Percentiles rank a stretch among this genome's conserved stretches.
Evolutionary conservation across 2,888 invertebrate species (phyloP).

Genomic region (Hydriomena furcata): DNA sequence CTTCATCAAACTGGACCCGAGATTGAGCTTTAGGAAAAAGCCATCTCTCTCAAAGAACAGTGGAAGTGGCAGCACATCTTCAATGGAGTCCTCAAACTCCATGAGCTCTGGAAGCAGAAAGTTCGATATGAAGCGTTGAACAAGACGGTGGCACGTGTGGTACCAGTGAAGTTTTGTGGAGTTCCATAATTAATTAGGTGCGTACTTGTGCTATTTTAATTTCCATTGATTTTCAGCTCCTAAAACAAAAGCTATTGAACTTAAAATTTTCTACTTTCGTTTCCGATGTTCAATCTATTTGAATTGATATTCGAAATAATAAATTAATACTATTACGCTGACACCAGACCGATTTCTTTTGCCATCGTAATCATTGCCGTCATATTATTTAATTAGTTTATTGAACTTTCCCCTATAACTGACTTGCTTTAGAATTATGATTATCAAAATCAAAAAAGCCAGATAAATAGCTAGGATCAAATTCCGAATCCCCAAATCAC

Average conservation of each 20-base stretch:
- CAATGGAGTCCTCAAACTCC: constrained; percentile 54
- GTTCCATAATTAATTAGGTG: constrained; percentile 58
- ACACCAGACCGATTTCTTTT: too few relatives aligned
- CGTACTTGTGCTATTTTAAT: constrained; percentile 39
- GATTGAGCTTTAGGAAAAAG: constrained; percentile 68
- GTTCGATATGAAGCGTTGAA: constrained; percentile 65
- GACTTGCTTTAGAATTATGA: too few relatives aligned
- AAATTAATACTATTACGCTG: too few relatives aligned
- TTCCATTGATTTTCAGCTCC: background rate
- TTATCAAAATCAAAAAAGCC: too few relatives aligned
- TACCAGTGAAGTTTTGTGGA: constrained; percentile 58
- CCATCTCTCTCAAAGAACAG: constrained; percentile 52
- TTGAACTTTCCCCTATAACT: too few relatives aligned
- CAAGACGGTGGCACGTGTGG: constrained; percentile 49
- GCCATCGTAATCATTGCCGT: too few relatives aligned
- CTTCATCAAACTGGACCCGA: constrained; percentile 77
- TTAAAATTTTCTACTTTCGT: too few relatives aligned
- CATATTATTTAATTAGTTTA: too few relatives aligned
- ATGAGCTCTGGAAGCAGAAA: constrained; percentile 43
- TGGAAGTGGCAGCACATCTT: constrained; percentile 62
- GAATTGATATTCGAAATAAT: too few relatives aligned
- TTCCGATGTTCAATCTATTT: too few relatives aligned
- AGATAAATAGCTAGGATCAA: too few relatives aligned
- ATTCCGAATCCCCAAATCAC: too few relatives aligned
- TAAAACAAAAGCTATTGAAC: background rate